phyloP scores from a whole-genome alignment of 2,888 invertebrate genomes.

The Anodontia alba region DNA sequence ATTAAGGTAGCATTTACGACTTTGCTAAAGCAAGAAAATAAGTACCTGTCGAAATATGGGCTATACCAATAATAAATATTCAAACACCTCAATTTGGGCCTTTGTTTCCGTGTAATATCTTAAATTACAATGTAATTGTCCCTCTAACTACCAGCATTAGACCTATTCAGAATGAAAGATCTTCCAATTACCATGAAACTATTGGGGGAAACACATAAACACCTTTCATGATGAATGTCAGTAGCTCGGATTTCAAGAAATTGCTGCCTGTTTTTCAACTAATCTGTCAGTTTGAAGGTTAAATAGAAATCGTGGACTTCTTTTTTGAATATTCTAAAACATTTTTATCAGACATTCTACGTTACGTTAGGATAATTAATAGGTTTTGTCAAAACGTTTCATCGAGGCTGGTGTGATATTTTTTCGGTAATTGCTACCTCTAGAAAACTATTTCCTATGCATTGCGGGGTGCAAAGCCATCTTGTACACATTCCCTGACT shows the following conservation, averaged over 20 bases:
- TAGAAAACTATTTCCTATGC: neutral
- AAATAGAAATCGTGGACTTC: conserved; percentile 4
- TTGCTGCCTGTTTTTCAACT: conserved; percentile 1
- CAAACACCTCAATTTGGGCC: neutral
- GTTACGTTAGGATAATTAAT: conserved; percentile 14
- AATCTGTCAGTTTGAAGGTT: conserved; percentile 17
- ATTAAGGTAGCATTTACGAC: too few relatives aligned
- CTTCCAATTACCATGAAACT: conserved; percentile 9
- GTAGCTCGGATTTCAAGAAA: conserved; percentile 6
- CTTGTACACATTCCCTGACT: neutral
- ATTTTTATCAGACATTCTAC: neutral
- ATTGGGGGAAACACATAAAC: neutral
- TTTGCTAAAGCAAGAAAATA: neutral
- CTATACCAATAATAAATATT: conserved; percentile 7
- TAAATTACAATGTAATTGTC: conserved; percentile 16
- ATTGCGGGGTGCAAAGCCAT: neutral
- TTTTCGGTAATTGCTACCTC: conserved; percentile 11
- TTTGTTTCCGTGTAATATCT: conserved; percentile 11
- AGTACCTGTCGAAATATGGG: conserved; percentile 6
- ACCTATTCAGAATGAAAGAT: neutral
- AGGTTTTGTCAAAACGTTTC: conserved; percentile 18
- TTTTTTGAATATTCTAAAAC: conserved; percentile 6
- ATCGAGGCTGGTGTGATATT: neutral
- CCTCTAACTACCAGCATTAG: conserved; percentile 9
- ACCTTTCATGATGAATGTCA: neutral